Evolutionary conservation across 2,113 vertebrate species (phyloP).

Genomic region (Antennarius striatus): DNA sequence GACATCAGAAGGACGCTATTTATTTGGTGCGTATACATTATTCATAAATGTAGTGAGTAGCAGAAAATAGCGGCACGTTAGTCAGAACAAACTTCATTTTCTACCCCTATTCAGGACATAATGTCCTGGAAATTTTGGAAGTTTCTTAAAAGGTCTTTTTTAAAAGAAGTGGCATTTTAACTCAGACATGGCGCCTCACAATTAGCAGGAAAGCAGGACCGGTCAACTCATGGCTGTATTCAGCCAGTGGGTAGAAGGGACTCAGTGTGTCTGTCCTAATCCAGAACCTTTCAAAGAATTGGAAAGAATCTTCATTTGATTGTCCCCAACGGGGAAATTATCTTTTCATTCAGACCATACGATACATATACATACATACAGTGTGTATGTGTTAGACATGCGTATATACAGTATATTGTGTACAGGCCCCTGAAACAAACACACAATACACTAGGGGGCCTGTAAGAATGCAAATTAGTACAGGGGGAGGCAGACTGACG

Average conservation of each 20-base stretch:
- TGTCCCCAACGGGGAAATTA: no score
- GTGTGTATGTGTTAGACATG: no score
- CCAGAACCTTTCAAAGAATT: background rate
- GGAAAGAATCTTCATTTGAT: no score
- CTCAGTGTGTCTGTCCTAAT: background rate
- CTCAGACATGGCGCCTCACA: conserved; percentile 24
- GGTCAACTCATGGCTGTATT: conserved; percentile 22
- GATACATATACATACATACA: no score
- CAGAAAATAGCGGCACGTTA: conserved; percentile 45
- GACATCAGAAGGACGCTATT: conserved; percentile 57
- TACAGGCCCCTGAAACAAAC: no score
- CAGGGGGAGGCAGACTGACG: no score
- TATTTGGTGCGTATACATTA: conserved; percentile 60
- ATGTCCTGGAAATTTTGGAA: conserved; percentile 23
- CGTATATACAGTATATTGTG: no score
- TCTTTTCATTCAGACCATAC: no score
- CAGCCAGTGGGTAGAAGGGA: background rate
- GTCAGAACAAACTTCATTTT: conserved; percentile 23
- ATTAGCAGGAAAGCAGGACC: conserved; percentile 37
- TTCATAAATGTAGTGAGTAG: conserved; percentile 47
- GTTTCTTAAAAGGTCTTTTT: conserved; percentile 25
- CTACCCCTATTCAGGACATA: conserved; percentile 49
- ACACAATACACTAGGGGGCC: no score
- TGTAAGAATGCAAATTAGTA: no score
- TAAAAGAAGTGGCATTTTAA: conserved; percentile 30